Percentiles rank a stretch among this genome's conserved stretches.
Evolutionary conservation across 1,140 invertebrate genomes (phyloP).

Genomic region (Habropoda laboriosa): DNA sequence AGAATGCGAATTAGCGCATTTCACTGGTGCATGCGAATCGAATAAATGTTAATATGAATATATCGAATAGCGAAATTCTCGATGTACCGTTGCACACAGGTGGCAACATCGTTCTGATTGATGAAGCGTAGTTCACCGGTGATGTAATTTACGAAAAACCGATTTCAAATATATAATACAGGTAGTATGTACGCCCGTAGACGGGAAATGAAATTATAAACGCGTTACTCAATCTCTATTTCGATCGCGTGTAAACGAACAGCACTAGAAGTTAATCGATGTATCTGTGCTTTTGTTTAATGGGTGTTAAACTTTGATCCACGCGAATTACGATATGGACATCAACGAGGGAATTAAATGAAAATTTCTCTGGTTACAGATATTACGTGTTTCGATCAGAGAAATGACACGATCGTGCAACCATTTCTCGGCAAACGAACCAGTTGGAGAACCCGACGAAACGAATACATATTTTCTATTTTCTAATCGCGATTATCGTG

Average conservation of each 20-base stretch:
- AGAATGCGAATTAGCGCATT: conserved; percentile 10
- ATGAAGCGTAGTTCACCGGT: neutral
- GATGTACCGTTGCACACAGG: neutral
- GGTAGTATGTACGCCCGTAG: no score
- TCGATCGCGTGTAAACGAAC: neutral
- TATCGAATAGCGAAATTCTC: neutral
- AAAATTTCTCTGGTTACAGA: no score
- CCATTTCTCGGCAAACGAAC: neutral
- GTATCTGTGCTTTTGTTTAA: no score
- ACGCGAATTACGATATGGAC: no score
- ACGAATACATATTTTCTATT: neutral
- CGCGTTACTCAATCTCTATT: neutral
- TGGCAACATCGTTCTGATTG: neutral
- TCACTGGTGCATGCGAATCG: neutral
- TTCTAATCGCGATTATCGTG: neutral
- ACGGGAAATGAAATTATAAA: neutral
- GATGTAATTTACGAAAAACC: no score
- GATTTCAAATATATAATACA: no score
- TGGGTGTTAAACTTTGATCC: neutral
- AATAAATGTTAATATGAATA: conserved; percentile 1
- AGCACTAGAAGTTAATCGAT: neutral
- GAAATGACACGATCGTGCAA: neutral
- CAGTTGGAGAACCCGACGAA: neutral
- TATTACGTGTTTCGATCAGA: no score
- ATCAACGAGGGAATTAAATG: no score